These are phyloP conservation scores for Drosophila hawaiiensis DNA, from an alignment of 2,888 invertebrate genomes.

Conservation along the genomic window DNA sequence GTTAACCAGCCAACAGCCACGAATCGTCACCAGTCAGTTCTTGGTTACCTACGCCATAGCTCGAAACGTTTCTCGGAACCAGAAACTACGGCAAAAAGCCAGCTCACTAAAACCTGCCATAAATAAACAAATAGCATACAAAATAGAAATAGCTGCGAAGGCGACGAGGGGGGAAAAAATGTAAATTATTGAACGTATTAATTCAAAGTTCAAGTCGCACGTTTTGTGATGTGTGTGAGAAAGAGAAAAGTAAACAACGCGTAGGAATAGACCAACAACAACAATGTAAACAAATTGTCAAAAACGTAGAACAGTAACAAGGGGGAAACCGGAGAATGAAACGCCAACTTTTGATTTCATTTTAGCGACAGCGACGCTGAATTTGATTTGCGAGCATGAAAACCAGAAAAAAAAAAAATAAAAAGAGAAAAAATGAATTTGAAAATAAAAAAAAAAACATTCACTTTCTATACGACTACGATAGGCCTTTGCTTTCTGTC, in stretches of 20 bases:
- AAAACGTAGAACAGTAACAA: constrained; percentile 20
- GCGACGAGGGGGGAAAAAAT: constrained; percentile 46
- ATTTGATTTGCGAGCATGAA: constrained; percentile 43
- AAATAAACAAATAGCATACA: constrained; percentile 65
- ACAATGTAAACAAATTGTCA: constrained; percentile 51
- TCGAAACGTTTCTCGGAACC: constrained; percentile 46
- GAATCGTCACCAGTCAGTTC: constrained; percentile 26
- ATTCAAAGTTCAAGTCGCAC: constrained; percentile 80
- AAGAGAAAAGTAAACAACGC: constrained; percentile 59
- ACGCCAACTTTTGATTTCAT: constrained; percentile 62
- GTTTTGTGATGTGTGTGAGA: constrained; percentile 69
- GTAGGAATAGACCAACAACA: constrained; percentile 23
- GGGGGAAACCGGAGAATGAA: constrained; percentile 22
- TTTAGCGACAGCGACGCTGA: constrained; percentile 44
- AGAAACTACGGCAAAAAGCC: constrained; percentile 35
- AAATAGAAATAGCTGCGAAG: constrained; percentile 25
- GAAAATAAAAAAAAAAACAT: constrained; percentile 42
- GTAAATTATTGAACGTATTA: constrained; percentile 79
- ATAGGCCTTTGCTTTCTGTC: constrained; percentile 37
- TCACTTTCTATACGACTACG: constrained; percentile 61
- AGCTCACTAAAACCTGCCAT: constrained; percentile 60
- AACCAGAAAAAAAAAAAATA: constrained; percentile 11
- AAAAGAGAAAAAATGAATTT: not conserved
- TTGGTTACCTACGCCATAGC: constrained; percentile 42
- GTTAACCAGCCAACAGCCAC: constrained; percentile 3